phyloP scores from a whole-genome alignment of 2,113 vertebrate species.

The Larimichthys polyactis region DNA sequence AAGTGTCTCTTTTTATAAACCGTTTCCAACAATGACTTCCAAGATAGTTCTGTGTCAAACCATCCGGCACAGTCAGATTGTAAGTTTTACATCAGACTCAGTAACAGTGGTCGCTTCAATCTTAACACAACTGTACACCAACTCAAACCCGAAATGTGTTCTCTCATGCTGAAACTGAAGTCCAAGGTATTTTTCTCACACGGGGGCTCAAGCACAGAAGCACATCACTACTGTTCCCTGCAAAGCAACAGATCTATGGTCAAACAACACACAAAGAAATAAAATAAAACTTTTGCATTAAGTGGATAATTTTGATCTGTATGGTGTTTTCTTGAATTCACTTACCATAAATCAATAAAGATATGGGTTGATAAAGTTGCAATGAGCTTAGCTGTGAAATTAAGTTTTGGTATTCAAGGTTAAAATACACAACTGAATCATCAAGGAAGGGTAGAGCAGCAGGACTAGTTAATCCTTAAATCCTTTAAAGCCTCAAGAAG shows the following conservation, averaged over 20 bases:
- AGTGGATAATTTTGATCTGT: neutral
- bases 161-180: conserved; percentile 53
- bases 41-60: too few relatives aligned
- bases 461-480: conserved; percentile 68
- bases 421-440: conserved; percentile 67
- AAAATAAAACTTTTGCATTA: neutral
- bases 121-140: conserved; percentile 35
- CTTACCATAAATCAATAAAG: conserved; percentile 48
- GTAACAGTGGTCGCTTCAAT: conserved; percentile 32
- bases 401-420: conserved; percentile 72
- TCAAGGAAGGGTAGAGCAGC: conserved; percentile 47
- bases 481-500: conserved; percentile 66
- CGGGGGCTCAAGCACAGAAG: conserved; percentile 26
- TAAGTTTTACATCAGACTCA: conserved; percentile 13
- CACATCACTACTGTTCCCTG: conserved; percentile 20
- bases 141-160: conserved; percentile 41
- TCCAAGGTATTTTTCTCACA: conserved; percentile 58
- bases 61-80: too few relatives aligned
- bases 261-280: neutral
- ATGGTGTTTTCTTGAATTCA: conserved; percentile 28
- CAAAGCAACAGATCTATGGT: neutral
- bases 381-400: conserved; percentile 57
- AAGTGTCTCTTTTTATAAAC: too few relatives aligned
- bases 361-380: conserved; percentile 43
- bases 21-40: too few relatives aligned